Evolutionary conservation across 2,113 vertebrate genomes (phyloP), one percentile per base, ranked within the genome.

Genomic region (Forbesichthys papilliferus): DNA sequence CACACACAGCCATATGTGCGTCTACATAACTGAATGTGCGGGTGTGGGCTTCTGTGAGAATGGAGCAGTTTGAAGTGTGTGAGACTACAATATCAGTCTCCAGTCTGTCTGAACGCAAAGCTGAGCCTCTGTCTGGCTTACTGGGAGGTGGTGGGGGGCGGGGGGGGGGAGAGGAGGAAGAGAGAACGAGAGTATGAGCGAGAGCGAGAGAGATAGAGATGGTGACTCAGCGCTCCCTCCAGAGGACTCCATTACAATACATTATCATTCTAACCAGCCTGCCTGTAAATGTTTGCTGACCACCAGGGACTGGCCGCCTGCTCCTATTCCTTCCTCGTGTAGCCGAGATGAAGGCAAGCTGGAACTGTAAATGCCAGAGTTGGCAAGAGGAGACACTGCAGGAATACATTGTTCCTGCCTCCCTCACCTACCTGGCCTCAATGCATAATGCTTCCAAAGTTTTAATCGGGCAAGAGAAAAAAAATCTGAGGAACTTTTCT

Each of bases 321-420:
- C 85, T 87, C 61, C 66, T 74, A 73, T 84, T 81, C 75, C 78
- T 85, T 71, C 56, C 57, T 57, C 5, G 27, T 11, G 9, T 77
- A 78, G 66, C 77, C 85, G 83, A 61, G 62, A 58, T 77, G 80
- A 56, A 79, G 80, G 75, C 78, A 75, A 77, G 61, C 71, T 57
- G 52, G 69, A 60, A 74, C 71, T 79, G 80, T 83, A 93, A 92
- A 93, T 93, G 88, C 87, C 90, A 92, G 42, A 65, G 79, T 76
- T 81, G 48, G 68, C 76, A 71, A 68, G 54, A 70, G 73, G 54
- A 78, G 58, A 78, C 68, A 47, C 65, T 56, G 56, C 57, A 49
- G 60, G 72, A 82, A 85, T 75, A 76, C 58, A 20, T 69, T 68
- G 66, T 76, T 64, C 71, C 48, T 60, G 47, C 51, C 59, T 58